Evolutionary conservation across 2,888 invertebrate genomes (phyloP), one percentile per base, ranked within the genome.

Genomic region (Aleiodes leptofemur): DNA sequence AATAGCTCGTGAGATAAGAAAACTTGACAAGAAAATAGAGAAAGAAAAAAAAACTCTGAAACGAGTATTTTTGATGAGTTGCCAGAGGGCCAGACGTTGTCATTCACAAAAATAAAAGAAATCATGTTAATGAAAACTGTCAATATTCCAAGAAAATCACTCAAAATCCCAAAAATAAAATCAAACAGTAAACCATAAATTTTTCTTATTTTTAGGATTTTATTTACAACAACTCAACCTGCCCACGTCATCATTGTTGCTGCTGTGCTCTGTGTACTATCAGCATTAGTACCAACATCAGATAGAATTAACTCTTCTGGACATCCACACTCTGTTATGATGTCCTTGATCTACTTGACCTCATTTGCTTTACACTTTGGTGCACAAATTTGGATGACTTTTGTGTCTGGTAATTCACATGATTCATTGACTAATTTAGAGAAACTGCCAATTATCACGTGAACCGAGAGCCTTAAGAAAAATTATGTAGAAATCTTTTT

Each of bases 301-400:
- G 81, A 83, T 23, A 83, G 80, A 78, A 76, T 71, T n/a, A 82
- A 85, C 14, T 82, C 88, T 16, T 72, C 84, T 14, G 84, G 83
- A 31, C 82, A 87, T 74, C 82, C 85, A 13, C 85, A 87, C 43
- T 91, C 91, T 2, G 87, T 88, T 31, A 74, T 86, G 9, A 80
- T 86, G 4, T 84, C 92, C 66, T 92, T 96, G 74, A 89, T 95
- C 31, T 96, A 97, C 89, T 91, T 97, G 48, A 93, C 93, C 0
- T 93, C 95, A 8, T 95, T 97, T 82, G 94, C 95, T 78, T 93
- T 94, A 74, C 96, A 97, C 88, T 94, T 96, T 82, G 97, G 97
- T 48, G 92, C 96, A 23, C 97, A 97, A 90, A 93, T 97, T 80
- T 97, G 97, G 97, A 97, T 97, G 96, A 96, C 97, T 11, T 95